Evolutionary conservation across 2,113 vertebrate genomes (phyloP).

Genomic region (Arothron firmamentum): DNA sequence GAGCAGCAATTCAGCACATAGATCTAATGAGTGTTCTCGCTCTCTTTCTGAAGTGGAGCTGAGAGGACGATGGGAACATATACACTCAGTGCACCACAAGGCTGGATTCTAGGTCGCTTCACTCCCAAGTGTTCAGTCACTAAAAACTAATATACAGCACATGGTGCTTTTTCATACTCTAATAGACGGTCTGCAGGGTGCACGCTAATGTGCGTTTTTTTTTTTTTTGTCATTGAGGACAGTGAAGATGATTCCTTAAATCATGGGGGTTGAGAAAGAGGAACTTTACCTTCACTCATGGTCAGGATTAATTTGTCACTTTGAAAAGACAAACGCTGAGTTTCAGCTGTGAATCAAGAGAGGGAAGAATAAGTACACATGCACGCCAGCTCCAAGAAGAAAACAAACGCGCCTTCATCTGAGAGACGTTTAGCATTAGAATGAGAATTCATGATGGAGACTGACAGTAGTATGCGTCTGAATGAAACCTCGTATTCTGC

Average conservation of each 20-base stretch:
- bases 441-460: constrained; percentile 39
- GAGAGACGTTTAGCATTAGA: constrained; percentile 31
- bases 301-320: constrained; percentile 39
- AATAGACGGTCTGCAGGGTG: constrained; percentile 66
- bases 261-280: constrained; percentile 23
- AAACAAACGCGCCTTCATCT: not conserved
- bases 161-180: constrained; percentile 69
- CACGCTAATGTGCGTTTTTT: constrained; percentile 63
- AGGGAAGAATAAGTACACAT: not conserved
- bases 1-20: constrained; percentile 67
- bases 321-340: constrained; percentile 36
- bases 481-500: constrained; percentile 31
- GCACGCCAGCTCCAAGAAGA: constrained; percentile 27
- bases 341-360: constrained; percentile 15
- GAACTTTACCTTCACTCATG: constrained; percentile 51
- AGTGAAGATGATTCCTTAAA: constrained; percentile 32
- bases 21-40: constrained; percentile 73
- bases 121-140: constrained; percentile 75
- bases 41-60: constrained; percentile 68
- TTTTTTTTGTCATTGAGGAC: constrained; percentile 56
- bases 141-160: constrained; percentile 73
- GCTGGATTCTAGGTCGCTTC: constrained; percentile 77
- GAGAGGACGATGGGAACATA: constrained; percentile 73
- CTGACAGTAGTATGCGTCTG: constrained; percentile 29
- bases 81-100: constrained; percentile 70